Conservation (phyloP, 2,888 invertebrate species). For the Lepidochitona cinerea region DNA sequence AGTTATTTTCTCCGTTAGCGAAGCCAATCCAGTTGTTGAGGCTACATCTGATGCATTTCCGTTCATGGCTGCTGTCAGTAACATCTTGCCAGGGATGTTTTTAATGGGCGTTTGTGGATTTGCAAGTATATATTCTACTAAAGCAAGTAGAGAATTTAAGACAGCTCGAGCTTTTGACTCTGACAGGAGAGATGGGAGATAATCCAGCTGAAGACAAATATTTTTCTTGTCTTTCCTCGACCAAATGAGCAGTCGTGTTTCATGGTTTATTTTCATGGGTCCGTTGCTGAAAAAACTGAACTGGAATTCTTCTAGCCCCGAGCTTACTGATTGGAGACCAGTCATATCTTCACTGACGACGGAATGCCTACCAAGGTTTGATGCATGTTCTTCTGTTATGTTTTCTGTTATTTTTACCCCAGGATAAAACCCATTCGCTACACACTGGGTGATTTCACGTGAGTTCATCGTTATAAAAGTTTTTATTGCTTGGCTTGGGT, state of each 20-base stretch:
- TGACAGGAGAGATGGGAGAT: background rate
- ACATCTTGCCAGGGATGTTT: background rate
- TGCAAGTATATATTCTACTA: background rate
- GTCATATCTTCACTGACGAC: background rate
- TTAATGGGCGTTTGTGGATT: background rate
- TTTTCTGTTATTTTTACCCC: background rate
- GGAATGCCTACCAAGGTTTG: background rate
- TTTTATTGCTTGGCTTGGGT: background rate
- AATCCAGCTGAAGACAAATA: background rate
- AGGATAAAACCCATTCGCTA: background rate
- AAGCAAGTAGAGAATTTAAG: background rate
- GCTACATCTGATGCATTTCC: too few relatives aligned
- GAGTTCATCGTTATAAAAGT: background rate
- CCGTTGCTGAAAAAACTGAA: background rate
- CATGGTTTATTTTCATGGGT: background rate
- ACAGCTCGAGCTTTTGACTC: background rate
- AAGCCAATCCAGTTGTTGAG: too few relatives aligned
- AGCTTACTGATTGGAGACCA: background rate
- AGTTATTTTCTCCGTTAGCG: too few relatives aligned
- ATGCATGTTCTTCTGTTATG: background rate
- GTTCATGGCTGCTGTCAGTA: too few relatives aligned
- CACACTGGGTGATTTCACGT: background rate
- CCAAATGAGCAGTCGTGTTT: background rate
- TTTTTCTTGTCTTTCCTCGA: background rate
- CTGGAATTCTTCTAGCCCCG: background rate